phyloP scores from a whole-genome alignment of 2,113 vertebrate genomes.

The Calypte anna region DNA sequence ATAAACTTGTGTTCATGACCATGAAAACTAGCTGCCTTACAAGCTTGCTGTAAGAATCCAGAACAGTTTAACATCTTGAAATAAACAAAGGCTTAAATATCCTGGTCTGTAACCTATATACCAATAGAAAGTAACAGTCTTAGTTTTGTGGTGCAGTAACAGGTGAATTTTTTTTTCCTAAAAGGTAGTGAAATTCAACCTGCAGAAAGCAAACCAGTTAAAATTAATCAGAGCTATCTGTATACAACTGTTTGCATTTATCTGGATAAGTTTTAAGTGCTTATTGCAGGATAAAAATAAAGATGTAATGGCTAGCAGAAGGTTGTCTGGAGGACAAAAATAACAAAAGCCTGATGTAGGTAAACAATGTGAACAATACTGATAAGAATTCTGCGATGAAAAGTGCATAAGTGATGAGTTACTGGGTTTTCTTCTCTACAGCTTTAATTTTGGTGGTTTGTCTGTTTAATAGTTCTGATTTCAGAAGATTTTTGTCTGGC shows the following conservation, averaged over 20 bases:
- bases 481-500: neutral
- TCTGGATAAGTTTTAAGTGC: neutral
- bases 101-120: neutral
- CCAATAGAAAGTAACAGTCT: neutral
- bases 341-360: neutral
- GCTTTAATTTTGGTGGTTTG: neutral
- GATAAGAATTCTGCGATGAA: neutral
- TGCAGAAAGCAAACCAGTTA: neutral
- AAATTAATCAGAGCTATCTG: neutral
- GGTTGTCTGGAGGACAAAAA: neutral
- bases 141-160: neutral
- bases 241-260: neutral
- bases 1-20: neutral
- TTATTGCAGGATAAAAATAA: neutral
- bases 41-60: neutral
- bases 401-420: neutral
- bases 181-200: rapidly evolving
- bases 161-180: neutral
- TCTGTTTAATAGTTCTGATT: neutral
- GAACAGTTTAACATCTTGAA: neutral
- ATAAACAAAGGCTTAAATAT: neutral
- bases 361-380: neutral
- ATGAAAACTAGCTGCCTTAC: neutral
- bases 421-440: rapidly evolving
- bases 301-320: neutral